phyloP scores from a whole-genome alignment of 2,797 vertebrate genomes.

The Selene dorsalis region DNA sequence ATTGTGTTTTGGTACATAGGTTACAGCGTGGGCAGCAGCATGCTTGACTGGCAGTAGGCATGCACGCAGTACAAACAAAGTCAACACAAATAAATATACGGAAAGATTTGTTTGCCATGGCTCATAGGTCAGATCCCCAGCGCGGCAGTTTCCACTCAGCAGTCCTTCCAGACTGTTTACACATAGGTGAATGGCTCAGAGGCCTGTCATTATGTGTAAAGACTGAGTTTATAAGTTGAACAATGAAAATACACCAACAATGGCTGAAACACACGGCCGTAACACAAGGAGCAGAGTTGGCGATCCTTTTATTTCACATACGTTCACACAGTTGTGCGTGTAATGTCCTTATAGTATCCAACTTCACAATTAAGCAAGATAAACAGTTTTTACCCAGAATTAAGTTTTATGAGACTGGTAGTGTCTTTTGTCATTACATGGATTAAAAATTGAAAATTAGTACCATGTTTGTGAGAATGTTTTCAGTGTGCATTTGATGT shows the following conservation, averaged over 20 bases:
- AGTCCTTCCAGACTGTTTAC: slow-evolving; percentile 51
- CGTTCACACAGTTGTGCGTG: not conserved
- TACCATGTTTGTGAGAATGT: not conserved
- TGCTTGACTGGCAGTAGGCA: slow-evolving; percentile 50
- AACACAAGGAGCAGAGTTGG: slow-evolving; percentile 14
- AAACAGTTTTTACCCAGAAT: not conserved
- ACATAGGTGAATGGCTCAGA: slow-evolving; percentile 44
- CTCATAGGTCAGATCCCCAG: slow-evolving; percentile 40
- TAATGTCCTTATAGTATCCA: not conserved
- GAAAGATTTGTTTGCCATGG: slow-evolving; percentile 50
- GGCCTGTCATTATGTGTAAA: slow-evolving; percentile 54
- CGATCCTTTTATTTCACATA: not conserved
- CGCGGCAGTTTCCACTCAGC: slow-evolving; percentile 43
- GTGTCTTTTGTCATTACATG: not conserved
- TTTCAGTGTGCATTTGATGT: not conserved
- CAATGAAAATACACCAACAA: slow-evolving; percentile 46
- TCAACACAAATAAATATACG: slow-evolving; percentile 59
- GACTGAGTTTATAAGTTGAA: slow-evolving; percentile 56
- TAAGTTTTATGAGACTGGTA: not conserved
- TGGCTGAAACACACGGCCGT: slow-evolving; percentile 21
- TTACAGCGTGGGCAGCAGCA: slow-evolving; percentile 41
- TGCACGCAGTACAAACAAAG: slow-evolving; percentile 59
- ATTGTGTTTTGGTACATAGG: slow-evolving; percentile 48
- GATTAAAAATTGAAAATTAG: not conserved
- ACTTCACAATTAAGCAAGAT: not conserved